Evolutionary conservation across 2,888 invertebrate species (phyloP).

Genomic region (Pedicia rivosa): DNA sequence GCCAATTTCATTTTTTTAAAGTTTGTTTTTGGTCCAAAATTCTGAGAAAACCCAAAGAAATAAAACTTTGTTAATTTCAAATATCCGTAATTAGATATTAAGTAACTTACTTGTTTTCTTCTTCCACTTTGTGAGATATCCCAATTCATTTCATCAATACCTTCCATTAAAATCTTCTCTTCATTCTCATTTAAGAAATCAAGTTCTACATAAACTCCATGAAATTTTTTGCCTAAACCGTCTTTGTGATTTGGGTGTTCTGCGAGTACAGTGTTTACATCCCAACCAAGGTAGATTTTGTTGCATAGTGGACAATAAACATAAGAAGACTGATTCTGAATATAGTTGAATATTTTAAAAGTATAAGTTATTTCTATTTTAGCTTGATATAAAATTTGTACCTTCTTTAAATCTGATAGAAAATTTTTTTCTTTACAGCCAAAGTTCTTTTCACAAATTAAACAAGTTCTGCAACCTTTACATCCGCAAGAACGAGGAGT

Average conservation of each 20-base stretch:
- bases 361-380: constrained; percentile 3
- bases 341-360: constrained; percentile 11
- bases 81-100: constrained; percentile 20
- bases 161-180: constrained; percentile 43
- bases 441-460: constrained; percentile 62
- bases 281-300: constrained; percentile 61
- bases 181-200: constrained; percentile 62
- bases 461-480: constrained; percentile 81
- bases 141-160: constrained; percentile 74
- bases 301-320: constrained; percentile 64
- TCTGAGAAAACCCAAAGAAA: constrained; percentile 42
- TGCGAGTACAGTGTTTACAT: constrained; percentile 37
- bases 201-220: constrained; percentile 49
- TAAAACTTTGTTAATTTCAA: constrained; percentile 4
- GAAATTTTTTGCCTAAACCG: constrained; percentile 37
- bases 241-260: constrained; percentile 46
- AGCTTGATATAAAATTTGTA: constrained; percentile 7
- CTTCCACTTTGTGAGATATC: constrained; percentile 88
- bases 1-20: constrained; percentile 84
- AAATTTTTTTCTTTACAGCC: constrained; percentile 32
- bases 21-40: constrained; percentile 96
- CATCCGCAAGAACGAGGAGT: constrained; percentile 72
- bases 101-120: constrained; percentile 87
- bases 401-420: constrained; percentile 24
- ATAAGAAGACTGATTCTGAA: constrained; percentile 40